Evolutionary conservation across 2,797 vertebrate species (phyloP), one percentile per base, ranked within the genome.

Genomic region (Eulemur albifrons): DNA sequence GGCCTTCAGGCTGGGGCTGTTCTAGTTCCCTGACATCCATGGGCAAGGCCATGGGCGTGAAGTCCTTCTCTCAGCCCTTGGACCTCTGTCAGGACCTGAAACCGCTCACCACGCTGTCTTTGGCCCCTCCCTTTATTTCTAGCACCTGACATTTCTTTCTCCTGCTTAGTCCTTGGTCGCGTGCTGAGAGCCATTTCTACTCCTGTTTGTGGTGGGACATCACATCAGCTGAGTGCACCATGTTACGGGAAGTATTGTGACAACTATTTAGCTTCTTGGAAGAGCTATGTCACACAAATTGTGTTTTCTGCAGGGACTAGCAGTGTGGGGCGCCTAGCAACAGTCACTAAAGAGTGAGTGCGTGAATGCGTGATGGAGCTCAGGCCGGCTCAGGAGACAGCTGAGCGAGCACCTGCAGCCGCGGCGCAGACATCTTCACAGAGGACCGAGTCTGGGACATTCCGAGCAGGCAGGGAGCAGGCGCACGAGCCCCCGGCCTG

Each of bases 241-340:
- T 21, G 32, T 48, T 50, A 2, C 54, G n/a, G 11, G 21, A 67
- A 91, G 69, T 8, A 30, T 21, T 4, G 35, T n/a, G 30, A n/a
- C 18, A 15, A 11, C 25, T 2, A 30, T 23, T 65, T 21, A 43
- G 15, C 43, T 73, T 80, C 73, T 79, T 59, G 18, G 27, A 40
- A 63, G 59, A 65, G 15, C 14, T 38, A 2, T 17, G 9, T 67
- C 75, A 45, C 6, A 38, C 57, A 27, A 23, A 61, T 4, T 8
- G 32, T 21, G 80, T 61, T 70, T 21, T 90, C 77, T 59, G 32
- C 32, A 40, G 21, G 0, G 27, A 52, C 15, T 38, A 70, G 32
- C 30, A 15, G 0, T 2, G 1, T 0, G 2, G 10, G n/a, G 20
- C 2, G 30, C n/a, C 38, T 0, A 20, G 82, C 20, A 4, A 35